These are phyloP conservation scores for Anagyrus pseudococci DNA, from an alignment of 2,888 invertebrate species.

Conservation along the genomic window DNA sequence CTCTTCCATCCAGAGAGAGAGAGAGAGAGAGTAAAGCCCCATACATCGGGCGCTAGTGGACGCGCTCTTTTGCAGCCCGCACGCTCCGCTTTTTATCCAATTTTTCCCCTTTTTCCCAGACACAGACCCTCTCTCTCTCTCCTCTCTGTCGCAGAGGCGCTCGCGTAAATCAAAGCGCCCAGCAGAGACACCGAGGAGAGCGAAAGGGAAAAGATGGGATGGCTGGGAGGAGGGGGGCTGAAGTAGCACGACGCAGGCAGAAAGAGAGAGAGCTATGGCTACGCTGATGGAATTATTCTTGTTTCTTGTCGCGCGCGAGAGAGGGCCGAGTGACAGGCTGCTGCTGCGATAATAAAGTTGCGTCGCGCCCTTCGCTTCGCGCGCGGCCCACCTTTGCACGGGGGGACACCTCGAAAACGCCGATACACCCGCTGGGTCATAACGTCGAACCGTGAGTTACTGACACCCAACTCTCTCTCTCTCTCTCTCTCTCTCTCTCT, in stretches of 20 bases:
- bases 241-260: too few species aligned
- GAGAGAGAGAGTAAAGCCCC: not conserved
- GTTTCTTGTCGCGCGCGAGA: not conserved
- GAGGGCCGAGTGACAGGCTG: not conserved
- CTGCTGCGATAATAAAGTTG: slow-evolving; percentile 3
- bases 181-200: not conserved
- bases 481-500: too few species aligned
- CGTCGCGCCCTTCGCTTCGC: not conserved
- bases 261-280: not conserved
- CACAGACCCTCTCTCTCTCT: too few species aligned
- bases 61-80: too few species aligned
- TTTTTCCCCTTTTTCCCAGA: too few species aligned
- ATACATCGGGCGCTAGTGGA: too few species aligned
- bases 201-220: not conserved
- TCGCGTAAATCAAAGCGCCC: slow-evolving; percentile 17
- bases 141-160: too few species aligned
- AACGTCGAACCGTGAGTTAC: not conserved
- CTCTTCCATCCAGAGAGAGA: not conserved
- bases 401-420: not conserved
- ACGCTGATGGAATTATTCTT: slow-evolving; percentile 22
- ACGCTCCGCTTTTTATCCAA: too few species aligned
- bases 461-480: too few species aligned
- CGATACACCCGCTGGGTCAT: not conserved
- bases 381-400: not conserved
- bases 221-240: too few species aligned